These are phyloP conservation scores for Littorina saxatilis DNA, from an alignment of 1,140 invertebrate genomes.

Conservation along the genomic window DNA sequence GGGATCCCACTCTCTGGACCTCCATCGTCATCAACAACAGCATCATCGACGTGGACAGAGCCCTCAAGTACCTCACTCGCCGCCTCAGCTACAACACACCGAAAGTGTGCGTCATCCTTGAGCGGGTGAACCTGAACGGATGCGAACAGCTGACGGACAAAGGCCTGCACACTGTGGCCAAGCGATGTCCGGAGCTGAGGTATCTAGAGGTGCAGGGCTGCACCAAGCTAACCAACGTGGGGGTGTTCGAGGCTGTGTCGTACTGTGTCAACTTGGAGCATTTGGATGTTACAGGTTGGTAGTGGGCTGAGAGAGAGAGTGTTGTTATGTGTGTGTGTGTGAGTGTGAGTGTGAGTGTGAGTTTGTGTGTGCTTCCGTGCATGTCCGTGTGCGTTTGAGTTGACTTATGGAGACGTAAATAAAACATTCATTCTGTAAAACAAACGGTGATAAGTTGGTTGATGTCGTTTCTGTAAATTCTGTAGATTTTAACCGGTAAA, in stretches of 20 bases:
- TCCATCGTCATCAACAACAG: slow-evolving; percentile 82
- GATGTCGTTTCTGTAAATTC: too few relatives aligned
- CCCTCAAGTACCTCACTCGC: slow-evolving; percentile 79
- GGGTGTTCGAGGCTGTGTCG: slow-evolving; percentile 81
- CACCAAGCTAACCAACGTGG: slow-evolving; percentile 82
- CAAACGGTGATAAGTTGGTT: too few relatives aligned
- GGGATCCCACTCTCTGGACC: slow-evolving; percentile 85
- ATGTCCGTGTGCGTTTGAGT: neutral
- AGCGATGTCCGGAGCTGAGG: slow-evolving; percentile 84
- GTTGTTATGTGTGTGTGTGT: slow-evolving; percentile 12
- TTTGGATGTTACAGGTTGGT: slow-evolving; percentile 84
- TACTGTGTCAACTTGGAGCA: slow-evolving; percentile 84
- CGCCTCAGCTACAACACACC: slow-evolving; percentile 76
- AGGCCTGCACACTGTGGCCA: slow-evolving; percentile 82
- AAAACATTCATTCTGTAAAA: too few relatives aligned
- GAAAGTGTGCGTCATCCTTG: slow-evolving; percentile 78
- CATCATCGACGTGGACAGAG: slow-evolving; percentile 82
- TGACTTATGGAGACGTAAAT: too few relatives aligned
- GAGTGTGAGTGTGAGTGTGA: neutral
- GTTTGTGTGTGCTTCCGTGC: neutral
- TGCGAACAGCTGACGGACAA: slow-evolving; percentile 86
- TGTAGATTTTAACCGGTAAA: too few relatives aligned
- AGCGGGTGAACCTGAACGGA: slow-evolving; percentile 83
- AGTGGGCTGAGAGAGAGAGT: too few relatives aligned
- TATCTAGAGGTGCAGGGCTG: slow-evolving; percentile 85